phyloP scores from a whole-genome alignment of 2,888 invertebrate species.

The Brenthis hecate region DNA sequence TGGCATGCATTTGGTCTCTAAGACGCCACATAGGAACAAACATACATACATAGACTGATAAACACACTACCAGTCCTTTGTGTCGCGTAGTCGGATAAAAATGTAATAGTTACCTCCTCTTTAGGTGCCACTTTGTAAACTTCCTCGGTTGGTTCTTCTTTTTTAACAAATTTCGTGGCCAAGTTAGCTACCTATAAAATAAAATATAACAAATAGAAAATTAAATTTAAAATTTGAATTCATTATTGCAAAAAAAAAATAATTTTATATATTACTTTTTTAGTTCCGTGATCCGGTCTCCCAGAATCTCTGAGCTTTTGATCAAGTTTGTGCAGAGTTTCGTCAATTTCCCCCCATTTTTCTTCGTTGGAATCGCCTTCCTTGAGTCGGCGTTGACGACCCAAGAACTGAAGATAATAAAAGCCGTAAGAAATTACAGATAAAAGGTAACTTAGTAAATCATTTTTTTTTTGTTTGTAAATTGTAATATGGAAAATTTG shows the following conservation, averaged over 20 bases:
- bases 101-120: conserved; percentile 51
- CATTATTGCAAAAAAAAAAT: not conserved
- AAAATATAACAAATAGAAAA: not conserved
- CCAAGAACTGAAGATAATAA: conserved; percentile 57
- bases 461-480: not conserved
- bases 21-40: no score
- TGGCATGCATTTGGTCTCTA: no score
- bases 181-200: conserved; percentile 87
- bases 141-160: conserved; percentile 71
- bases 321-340: conserved; percentile 66
- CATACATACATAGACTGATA: no score
- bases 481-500: no score
- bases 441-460: not conserved
- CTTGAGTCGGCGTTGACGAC: conserved; percentile 65
- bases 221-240: not conserved
- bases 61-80: no score
- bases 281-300: conserved; percentile 70
- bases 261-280: conserved; percentile 78
- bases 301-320: conserved; percentile 70
- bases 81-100: no score
- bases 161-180: conserved; percentile 87
- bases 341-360: conserved; percentile 73
- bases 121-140: conserved; percentile 55
- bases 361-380: conserved; percentile 68
- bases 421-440: not conserved